Evolutionary conservation across 2,888 invertebrate species (phyloP).

Genomic region (Linhomoeus sp.): DNA sequence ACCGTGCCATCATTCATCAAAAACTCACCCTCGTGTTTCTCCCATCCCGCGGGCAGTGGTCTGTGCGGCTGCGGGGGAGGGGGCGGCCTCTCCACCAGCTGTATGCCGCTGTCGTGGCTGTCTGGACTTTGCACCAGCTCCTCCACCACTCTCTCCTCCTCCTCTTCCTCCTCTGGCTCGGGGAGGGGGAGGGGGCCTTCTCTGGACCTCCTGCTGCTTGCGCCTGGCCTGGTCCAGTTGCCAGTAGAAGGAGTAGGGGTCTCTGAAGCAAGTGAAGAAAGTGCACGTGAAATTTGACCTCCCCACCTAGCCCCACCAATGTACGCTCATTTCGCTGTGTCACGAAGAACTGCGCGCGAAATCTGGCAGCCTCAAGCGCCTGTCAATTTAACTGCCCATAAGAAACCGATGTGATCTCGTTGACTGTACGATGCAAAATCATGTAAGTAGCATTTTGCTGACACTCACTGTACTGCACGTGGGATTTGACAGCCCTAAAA

Average conservation of each 20-base stretch:
- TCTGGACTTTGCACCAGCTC: constrained; percentile 13
- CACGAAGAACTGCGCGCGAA: no score
- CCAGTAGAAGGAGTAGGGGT: constrained; percentile 29
- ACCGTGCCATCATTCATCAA: no score
- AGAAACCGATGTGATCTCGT: no score
- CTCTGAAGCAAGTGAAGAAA: constrained; percentile 23
- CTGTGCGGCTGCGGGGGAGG: not conserved
- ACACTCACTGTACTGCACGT: no score
- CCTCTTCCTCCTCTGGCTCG: no score
- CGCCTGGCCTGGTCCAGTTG: constrained; percentile 24
- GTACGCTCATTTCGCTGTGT: no score
- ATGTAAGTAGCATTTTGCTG: no score
- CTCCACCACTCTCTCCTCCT: not conserved
- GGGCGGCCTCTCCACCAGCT: constrained; percentile 11
- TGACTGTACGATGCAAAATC: no score
- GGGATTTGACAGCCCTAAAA: no score
- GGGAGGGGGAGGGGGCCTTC: constrained; percentile 10
- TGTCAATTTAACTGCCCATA: no score
- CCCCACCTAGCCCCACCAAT: no score
- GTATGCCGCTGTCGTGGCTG: constrained; percentile 21
- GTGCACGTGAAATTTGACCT: no score
- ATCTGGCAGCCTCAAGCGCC: not conserved
- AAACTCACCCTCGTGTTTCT: constrained; percentile 65
- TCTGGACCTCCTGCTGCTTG: constrained; percentile 7
- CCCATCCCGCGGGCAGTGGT: constrained; percentile 62